Conservation (phyloP, 1,140 invertebrate genomes). For the Aphelinus certus region DNA sequence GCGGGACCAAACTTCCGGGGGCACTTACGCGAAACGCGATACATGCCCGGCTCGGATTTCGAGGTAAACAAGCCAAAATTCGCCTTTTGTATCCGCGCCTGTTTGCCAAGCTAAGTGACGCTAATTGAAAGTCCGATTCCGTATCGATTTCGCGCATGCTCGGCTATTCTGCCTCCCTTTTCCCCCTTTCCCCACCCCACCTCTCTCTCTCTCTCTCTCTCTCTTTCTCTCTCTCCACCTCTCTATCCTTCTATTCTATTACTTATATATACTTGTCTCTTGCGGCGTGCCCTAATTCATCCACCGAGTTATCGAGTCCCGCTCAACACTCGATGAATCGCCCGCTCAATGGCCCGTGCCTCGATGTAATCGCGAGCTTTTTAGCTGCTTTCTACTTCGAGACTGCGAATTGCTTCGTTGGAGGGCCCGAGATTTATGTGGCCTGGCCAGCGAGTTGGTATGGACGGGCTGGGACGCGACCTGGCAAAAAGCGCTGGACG, state of each 20-base stretch:
- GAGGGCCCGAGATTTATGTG: no score
- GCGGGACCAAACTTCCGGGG: background rate
- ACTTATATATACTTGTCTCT: no score
- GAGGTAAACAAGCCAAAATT: slow-evolving; percentile 11
- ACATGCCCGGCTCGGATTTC: slow-evolving; percentile 29
- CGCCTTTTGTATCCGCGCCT: slow-evolving; percentile 30
- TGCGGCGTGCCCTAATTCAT: no score
- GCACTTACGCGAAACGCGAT: slow-evolving; percentile 28
- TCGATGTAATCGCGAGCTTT: background rate
- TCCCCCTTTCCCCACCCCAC: background rate
- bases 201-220: background rate
- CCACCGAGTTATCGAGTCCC: slow-evolving; percentile 14
- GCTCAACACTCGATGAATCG: slow-evolving; percentile 38
- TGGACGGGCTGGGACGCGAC: no score
- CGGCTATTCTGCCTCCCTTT: background rate
- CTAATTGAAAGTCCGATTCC: slow-evolving; percentile 63
- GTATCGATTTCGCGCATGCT: slow-evolving; percentile 51
- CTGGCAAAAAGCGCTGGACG: no score
- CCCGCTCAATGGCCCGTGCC: slow-evolving; percentile 37
- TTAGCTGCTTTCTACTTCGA: background rate
- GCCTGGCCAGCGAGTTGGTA: no score
- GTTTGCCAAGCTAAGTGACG: slow-evolving; percentile 63
- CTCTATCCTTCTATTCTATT: background rate
- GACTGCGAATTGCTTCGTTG: no score
- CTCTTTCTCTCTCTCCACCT: slow-evolving; percentile 10